phyloP scores from a whole-genome alignment of 2,797 vertebrate genomes.

The Tachyglossus aculeatus region DNA sequence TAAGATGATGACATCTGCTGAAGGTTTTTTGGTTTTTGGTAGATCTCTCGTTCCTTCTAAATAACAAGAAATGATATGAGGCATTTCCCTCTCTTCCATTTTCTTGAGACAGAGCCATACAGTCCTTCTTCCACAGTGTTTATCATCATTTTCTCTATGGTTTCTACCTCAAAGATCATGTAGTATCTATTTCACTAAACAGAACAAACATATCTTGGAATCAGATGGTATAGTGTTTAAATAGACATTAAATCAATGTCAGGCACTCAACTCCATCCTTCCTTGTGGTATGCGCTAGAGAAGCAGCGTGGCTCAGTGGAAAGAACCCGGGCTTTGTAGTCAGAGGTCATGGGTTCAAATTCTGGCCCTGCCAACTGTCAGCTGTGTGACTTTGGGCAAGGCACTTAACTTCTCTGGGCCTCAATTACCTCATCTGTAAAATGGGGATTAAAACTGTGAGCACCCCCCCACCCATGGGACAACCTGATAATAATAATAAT shows the following conservation, averaged over 20 bases:
- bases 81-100: conserved; percentile 57
- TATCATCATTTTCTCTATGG: conserved; percentile 59
- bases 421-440: too few species aligned
- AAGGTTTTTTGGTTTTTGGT: conserved; percentile 58
- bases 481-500: too few species aligned
- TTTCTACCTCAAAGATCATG: conserved; percentile 23
- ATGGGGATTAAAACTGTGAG: too few species aligned
- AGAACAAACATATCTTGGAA: conserved; percentile 25
- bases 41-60: conserved; percentile 42
- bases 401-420: too few species aligned
- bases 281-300: conserved; percentile 5
- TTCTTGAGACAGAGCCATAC: conserved; percentile 53
- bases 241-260: conserved; percentile 14
- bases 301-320: too few species aligned
- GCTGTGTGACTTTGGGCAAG: too few species aligned
- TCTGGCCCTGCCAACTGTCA: too few species aligned
- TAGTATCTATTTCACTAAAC: conserved; percentile 19
- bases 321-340: too few species aligned
- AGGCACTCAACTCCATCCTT: neutral
- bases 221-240: neutral
- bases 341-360: too few species aligned
- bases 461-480: too few species aligned
- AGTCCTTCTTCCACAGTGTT: conserved; percentile 55
- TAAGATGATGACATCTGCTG: conserved; percentile 79
- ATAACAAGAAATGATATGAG: conserved; percentile 60